Conservation (phyloP, 2,888 invertebrate genomes). For the Oscheius myriophilus region DNA sequence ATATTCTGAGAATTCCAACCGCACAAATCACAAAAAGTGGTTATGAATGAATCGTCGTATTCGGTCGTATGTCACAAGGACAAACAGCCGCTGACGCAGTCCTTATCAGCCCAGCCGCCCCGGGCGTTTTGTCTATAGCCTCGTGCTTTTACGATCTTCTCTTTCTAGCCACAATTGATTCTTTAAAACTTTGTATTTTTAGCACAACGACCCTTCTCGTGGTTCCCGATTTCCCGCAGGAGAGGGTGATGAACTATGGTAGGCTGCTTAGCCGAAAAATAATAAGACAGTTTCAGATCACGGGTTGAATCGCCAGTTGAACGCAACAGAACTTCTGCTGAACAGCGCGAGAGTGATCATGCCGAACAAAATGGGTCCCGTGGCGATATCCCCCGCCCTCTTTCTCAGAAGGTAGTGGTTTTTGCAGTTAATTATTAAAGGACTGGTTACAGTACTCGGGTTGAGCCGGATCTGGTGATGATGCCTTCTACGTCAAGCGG, state of each 20-base stretch:
- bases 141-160: no score
- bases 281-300: conserved; percentile 1
- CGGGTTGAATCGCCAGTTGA: conserved; percentile 15
- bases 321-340: conserved; percentile 18
- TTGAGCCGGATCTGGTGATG: conserved; percentile 16
- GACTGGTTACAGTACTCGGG: neutral
- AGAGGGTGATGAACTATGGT: conserved; percentile 28
- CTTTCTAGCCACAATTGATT: no score
- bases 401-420: conserved; percentile 8
- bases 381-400: conserved; percentile 9
- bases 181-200: no score
- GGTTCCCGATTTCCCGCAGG: neutral
- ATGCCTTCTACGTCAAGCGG: conserved; percentile 11
- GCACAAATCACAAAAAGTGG: no score
- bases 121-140: no score
- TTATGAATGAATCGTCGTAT: no score
- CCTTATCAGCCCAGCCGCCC: no score
- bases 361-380: conserved; percentile 8
- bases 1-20: no score
- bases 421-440: conserved; percentile 1
- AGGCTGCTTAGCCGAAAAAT: neutral
- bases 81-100: no score
- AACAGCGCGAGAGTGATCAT: conserved; percentile 22
- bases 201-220: no score
- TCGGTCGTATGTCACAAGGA: no score